Base-by-base conservation (phyloP, 2,888 invertebrate genomes). In the Aporophyla lueneburgensis region DNA sequence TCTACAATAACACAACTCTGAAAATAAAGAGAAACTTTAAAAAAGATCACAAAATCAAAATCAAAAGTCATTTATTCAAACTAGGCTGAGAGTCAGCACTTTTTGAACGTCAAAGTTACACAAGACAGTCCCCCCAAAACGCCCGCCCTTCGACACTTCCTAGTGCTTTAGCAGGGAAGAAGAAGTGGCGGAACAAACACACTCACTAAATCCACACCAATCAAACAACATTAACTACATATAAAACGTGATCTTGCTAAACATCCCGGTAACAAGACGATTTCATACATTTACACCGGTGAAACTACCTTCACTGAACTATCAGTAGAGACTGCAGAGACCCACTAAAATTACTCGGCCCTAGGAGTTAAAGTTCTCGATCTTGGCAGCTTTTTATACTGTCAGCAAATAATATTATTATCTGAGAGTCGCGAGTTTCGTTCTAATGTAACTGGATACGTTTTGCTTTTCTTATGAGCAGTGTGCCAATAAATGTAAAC, bases 401-500 rank as follows among this genome's bases (percentile, higher is more conserved):
- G 19, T 24, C n/a, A 53, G 19, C 16, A 27, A 63, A 58, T 27
- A 49, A 65, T 49, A 59, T 10, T 12, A 66, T 54, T 12, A 66
- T 54, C n/a, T 59, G 33, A 33, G 21, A 21, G n/a, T 65, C 14
- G 7, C 16, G 14, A 24, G 40, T 61, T 61, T 65, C 16, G 40
- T 61, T 43, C n/a, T 46, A 5, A 49, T 1, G 19, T 53, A 19
- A n/a, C 51, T 16, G 21, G 43, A 51, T 66, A 65, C 33, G 56
- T 43, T 65, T 56, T 62, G 43, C 43, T 71, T 40, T 58, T 49
- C 43, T 62, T 3, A 19, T 43, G 24, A 58, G 40, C 56, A 66
- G 46, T 63, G 46, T 63, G 69, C 69, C 81, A 76, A 59, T 76
- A 70, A 66, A 58, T 59, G 58, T 58, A 61, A 3, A 10, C 16